A percentile compares a stretch with the other conserved stretches of the same genome.
Evolutionary conservation across 2,113 vertebrate genomes (phyloP).

Genomic region (Carassius auratus): DNA sequence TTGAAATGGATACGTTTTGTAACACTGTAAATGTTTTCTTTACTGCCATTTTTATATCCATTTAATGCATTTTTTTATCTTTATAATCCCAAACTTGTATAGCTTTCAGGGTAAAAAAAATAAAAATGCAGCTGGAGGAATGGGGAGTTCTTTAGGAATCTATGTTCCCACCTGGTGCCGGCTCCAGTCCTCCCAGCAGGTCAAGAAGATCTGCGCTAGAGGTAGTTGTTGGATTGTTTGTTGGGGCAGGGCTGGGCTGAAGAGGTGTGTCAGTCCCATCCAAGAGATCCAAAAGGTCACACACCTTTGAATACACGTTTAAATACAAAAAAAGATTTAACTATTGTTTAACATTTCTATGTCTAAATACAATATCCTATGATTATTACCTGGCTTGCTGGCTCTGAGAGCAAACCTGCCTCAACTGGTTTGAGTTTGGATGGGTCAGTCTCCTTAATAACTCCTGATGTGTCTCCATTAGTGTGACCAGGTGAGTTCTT

Average conservation of each 20-base stretch:
- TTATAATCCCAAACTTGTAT: too few species aligned
- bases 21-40: not conserved
- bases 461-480: slow-evolving; percentile 67
- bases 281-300: slow-evolving; percentile 82
- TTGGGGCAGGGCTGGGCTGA: slow-evolving; percentile 51
- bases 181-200: slow-evolving; percentile 77
- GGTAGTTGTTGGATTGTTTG: slow-evolving; percentile 21
- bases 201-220: slow-evolving; percentile 75
- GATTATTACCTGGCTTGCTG: slow-evolving; percentile 60
- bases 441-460: slow-evolving; percentile 57
- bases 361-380: not conserved
- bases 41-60: not conserved
- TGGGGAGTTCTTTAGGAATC: too few species aligned
- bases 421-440: slow-evolving; percentile 53
- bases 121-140: too few species aligned
- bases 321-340: not conserved
- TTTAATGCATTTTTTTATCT: not conserved
- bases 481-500: slow-evolving; percentile 69
- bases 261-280: slow-evolving; percentile 70
- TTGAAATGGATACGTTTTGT: not conserved
- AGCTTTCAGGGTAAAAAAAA: too few species aligned
- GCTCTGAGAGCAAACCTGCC: slow-evolving; percentile 43
- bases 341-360: not conserved
- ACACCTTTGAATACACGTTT: slow-evolving; percentile 62
- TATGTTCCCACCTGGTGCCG: slow-evolving; percentile 63